These are phyloP conservation scores for Nemoura dubitans DNA, from an alignment of 2,888 invertebrate genomes.

Conservation along the genomic window DNA sequence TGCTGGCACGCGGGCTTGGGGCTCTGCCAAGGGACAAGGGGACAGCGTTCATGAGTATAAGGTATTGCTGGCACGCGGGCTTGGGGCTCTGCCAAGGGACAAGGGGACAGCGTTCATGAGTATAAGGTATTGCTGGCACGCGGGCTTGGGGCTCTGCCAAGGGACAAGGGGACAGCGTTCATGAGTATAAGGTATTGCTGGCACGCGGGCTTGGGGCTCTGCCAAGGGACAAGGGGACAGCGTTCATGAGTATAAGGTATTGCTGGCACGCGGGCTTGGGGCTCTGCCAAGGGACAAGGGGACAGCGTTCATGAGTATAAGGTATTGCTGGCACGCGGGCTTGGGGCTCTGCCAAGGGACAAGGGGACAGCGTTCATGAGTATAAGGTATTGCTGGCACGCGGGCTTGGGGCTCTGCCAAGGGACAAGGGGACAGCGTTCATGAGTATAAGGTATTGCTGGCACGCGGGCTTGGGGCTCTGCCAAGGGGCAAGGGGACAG, in stretches of 20 bases:
- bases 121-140: constrained; percentile 1
- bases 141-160: neutral
- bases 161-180: no score
- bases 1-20: neutral
- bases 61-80: neutral
- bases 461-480: neutral
- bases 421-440: no score
- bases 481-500: no score
- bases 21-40: neutral
- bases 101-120: no score
- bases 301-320: no score
- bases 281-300: no score
- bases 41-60: no score
- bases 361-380: no score
- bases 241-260: no score
- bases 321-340: neutral
- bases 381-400: constrained; percentile 1
- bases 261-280: neutral
- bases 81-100: neutral
- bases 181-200: no score
- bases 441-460: no score
- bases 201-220: neutral
- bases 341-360: neutral
- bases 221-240: no score
- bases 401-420: neutral